Conservation (phyloP, 2,888 invertebrate species). For the Lycocerus yunnanus region DNA sequence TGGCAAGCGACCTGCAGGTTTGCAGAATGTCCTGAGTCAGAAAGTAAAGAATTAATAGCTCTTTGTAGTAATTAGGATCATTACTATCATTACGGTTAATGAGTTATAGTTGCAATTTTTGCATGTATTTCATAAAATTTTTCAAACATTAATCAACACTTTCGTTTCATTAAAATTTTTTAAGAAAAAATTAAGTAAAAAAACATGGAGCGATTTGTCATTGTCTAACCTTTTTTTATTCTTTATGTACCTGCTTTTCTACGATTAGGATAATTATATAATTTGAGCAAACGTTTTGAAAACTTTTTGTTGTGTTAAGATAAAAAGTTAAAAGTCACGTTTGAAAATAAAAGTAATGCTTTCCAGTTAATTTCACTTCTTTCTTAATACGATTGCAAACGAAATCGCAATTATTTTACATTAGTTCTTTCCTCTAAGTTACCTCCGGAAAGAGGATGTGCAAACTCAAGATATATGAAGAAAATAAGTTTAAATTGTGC, state of each 20-base stretch:
- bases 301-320: conserved; percentile 27
- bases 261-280: conserved; percentile 26
- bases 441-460: conserved; percentile 43
- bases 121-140: not conserved
- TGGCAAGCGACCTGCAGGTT: conserved; percentile 43
- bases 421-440: conserved; percentile 42
- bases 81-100: not conserved
- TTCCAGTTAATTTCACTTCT: conserved; percentile 51
- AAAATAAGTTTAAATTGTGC: conserved; percentile 50
- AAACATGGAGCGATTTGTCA: conserved; percentile 12
- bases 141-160: not conserved
- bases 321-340: conserved; percentile 28
- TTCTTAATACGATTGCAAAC: conserved; percentile 43
- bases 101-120: not conserved
- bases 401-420: conserved; percentile 51
- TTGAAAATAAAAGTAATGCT: conserved; percentile 45
- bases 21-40: conserved; percentile 15
- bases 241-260: conserved; percentile 15
- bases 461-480: conserved; percentile 46
- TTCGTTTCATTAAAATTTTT: not conserved
- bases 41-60: conserved; percentile 8
- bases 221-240: conserved; percentile 20
- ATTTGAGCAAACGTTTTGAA: conserved; percentile 28
- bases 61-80: conserved; percentile 1
- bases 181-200: not conserved